A percentile compares a stretch with the other conserved stretches of the same genome.
Conservation (phyloP, 2,797 vertebrate genomes). For the Ctenochaetus hawaiiensis region DNA sequence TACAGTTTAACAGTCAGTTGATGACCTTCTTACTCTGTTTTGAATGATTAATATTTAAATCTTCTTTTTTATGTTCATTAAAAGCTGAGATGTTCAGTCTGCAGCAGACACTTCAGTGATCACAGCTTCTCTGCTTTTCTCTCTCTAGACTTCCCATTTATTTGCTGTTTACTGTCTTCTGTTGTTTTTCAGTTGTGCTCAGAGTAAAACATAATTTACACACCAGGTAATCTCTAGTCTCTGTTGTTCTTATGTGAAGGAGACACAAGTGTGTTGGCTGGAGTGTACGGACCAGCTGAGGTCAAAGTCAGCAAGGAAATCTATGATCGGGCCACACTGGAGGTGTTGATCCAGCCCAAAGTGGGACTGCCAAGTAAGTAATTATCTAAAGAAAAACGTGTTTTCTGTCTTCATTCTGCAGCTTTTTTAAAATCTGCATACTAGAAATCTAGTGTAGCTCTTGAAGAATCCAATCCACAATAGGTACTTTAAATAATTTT, state of each 20-base stretch:
- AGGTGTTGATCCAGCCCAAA: constrained; percentile 92
- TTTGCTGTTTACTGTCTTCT: too few species aligned
- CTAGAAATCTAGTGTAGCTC: not conserved
- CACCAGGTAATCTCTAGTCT: not conserved
- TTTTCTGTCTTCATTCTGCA: not conserved
- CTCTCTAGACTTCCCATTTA: too few species aligned
- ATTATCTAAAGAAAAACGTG: not conserved
- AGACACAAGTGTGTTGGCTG: constrained; percentile 90
- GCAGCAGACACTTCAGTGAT: too few species aligned
- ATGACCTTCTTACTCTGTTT: too few species aligned
- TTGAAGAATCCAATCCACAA: not conserved
- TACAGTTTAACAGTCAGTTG: too few species aligned
- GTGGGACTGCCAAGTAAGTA: constrained; percentile 88
- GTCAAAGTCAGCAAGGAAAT: constrained; percentile 94
- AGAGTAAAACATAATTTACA: too few species aligned
- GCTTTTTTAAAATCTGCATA: not conserved
- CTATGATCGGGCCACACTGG: constrained; percentile 91
- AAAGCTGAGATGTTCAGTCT: too few species aligned
- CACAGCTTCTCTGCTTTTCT: too few species aligned
- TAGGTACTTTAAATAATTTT: not conserved
- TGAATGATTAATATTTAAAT: too few species aligned
- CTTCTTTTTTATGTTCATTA: too few species aligned
- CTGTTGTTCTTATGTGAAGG: constrained; percentile 76
- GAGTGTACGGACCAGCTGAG: constrained; percentile 92
- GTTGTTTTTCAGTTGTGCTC: too few species aligned